These are phyloP conservation scores for Latrodectus geometricus DNA, from an alignment of 1,140 invertebrate genomes.

Conservation along the genomic window DNA sequence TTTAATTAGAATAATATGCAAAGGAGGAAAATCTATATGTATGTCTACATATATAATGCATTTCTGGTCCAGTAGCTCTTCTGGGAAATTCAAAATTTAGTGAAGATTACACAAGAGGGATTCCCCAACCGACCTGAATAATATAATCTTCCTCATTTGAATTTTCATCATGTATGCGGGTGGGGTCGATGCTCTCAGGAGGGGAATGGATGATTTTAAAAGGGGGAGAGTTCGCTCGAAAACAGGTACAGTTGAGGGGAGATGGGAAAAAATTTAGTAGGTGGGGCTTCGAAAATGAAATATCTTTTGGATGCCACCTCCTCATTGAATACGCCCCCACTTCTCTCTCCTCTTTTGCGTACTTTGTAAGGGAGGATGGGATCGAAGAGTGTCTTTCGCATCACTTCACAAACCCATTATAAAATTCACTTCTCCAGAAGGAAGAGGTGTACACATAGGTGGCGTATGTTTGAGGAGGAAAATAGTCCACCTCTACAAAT, in stretches of 20 bases:
- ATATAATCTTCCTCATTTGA: conserved; percentile 43
- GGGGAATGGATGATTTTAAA: conserved; percentile 17
- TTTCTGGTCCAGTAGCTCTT: not conserved
- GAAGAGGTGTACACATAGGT: no score
- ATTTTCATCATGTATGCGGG: conserved; percentile 50
- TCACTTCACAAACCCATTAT: conserved; percentile 48
- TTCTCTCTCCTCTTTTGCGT: not conserved
- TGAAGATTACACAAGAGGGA: conserved; percentile 20
- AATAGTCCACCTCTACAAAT: no score
- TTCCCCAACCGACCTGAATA: conserved; percentile 2
- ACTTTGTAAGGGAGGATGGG: not conserved
- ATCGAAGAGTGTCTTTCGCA: conserved; percentile 23
- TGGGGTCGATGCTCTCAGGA: conserved; percentile 34
- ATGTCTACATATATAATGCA: no score
- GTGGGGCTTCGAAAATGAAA: conserved; percentile 23
- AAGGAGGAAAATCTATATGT: no score
- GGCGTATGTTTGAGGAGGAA: no score
- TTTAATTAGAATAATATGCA: no score
- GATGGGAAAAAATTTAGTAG: not conserved
- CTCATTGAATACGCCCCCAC: conserved; percentile 42
- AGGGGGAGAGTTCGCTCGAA: conserved; percentile 2
- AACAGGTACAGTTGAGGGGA: conserved; percentile 36
- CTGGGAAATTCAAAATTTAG: conserved; percentile 26
- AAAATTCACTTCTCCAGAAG: not conserved
- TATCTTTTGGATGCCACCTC: conserved; percentile 41